Evolutionary conservation across 1,140 invertebrate genomes (phyloP).

Genomic region (Drosophila equinoxialis): DNA sequence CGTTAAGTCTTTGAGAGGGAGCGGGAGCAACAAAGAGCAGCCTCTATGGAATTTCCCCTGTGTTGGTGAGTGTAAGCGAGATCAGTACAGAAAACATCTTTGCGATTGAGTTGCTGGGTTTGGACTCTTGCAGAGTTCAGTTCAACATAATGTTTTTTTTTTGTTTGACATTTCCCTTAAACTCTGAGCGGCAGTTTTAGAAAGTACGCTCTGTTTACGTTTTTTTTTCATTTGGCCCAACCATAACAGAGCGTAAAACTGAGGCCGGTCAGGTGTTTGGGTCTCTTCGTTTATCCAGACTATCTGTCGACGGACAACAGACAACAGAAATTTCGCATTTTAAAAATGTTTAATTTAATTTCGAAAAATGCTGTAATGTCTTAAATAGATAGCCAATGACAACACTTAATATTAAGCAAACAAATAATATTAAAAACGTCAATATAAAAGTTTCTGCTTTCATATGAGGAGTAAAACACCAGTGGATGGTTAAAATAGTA

Average conservation of each 20-base stretch:
- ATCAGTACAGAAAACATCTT: conserved; percentile 63
- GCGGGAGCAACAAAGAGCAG: conserved; percentile 74
- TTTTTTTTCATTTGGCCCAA: conserved; percentile 47
- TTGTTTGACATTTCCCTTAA: conserved; percentile 65
- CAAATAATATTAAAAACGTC: no score
- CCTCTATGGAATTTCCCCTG: conserved; percentile 60
- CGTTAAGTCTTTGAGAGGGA: conserved; percentile 33
- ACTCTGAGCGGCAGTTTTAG: conserved; percentile 75
- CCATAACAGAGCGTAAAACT: conserved; percentile 51
- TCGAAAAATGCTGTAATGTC: no score
- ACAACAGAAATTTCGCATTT: neutral
- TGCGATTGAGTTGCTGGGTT: conserved; percentile 24
- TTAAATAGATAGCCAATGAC: no score
- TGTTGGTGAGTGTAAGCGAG: conserved; percentile 77
- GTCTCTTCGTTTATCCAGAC: conserved; percentile 7
- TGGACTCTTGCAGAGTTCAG: conserved; percentile 78
- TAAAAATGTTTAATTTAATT: neutral
- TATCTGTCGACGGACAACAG: conserved; percentile 17
- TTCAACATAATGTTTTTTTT: conserved; percentile 62
- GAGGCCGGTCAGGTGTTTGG: conserved; percentile 64
- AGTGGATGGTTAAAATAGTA: no score
- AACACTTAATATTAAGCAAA: no score
- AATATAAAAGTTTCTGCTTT: no score
- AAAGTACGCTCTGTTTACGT: conserved; percentile 81
- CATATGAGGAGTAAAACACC: no score